Conservation (phyloP, 2,797 vertebrate genomes). For the Phyllotis vaccarum region DNA sequence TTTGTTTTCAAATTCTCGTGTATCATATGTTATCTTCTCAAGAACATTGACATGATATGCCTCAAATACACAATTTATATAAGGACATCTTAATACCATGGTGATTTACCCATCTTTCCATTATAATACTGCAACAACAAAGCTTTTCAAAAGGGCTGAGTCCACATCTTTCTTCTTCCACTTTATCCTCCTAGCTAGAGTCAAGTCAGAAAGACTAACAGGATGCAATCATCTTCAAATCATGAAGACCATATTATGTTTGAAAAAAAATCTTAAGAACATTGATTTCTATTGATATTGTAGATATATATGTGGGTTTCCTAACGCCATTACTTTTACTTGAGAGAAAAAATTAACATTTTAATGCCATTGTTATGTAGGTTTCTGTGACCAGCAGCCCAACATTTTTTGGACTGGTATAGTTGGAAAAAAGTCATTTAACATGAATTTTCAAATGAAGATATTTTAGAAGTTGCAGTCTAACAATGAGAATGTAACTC, state of each 20-base stretch:
- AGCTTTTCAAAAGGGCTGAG: neutral
- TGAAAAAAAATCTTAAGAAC: neutral
- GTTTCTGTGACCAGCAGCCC: neutral
- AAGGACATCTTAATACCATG: neutral
- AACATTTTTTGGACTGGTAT: neutral
- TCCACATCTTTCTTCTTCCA: neutral
- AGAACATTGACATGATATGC: neutral
- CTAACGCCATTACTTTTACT: neutral
- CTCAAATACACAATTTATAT: neutral
- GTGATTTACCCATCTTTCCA: neutral
- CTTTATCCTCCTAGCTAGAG: neutral
- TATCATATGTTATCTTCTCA: neutral
- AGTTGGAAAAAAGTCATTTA: neutral
- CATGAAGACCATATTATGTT: neutral
- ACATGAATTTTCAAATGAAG: neutral
- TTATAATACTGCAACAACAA: conserved; percentile 24
- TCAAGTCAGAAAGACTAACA: neutral
- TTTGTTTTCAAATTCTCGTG: neutral
- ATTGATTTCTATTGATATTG: neutral
- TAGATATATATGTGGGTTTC: neutral
- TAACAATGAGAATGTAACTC: neutral
- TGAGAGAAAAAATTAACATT: neutral
- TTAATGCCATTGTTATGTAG: neutral
- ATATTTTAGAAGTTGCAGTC: neutral
- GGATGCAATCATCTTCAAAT: neutral